phyloP scores from a whole-genome alignment of 2,113 vertebrate species.

The Dasyurus viverrinus region DNA sequence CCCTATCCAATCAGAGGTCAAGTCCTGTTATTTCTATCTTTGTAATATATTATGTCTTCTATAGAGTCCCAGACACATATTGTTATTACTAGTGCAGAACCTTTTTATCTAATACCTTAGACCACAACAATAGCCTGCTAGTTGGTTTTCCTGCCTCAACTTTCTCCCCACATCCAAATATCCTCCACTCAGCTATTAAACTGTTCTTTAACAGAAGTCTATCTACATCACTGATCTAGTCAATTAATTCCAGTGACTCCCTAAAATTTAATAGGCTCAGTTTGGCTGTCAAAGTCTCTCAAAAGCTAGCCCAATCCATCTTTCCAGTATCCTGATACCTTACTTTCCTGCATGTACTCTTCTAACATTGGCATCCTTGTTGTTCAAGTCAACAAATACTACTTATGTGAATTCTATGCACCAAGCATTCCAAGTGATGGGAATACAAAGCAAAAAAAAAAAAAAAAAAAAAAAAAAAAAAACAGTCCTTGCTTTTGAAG shows the following conservation, averaged over 20 bases:
- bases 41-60: background rate
- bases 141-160: background rate
- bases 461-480: background rate
- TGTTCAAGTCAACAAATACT: background rate
- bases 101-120: background rate
- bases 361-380: background rate
- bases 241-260: background rate
- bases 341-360: background rate
- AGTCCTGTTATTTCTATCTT: background rate
- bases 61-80: background rate
- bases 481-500: background rate
- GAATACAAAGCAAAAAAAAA: background rate
- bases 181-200: background rate
- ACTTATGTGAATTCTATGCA: background rate
- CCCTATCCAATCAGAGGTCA: background rate
- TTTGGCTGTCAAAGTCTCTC: background rate
- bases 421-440: background rate
- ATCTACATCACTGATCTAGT: background rate
- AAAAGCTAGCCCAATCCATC: background rate
- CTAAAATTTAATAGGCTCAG: background rate
- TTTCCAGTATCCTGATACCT: background rate
- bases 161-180: background rate
- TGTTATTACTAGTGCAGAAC: background rate
- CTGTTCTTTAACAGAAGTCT: background rate
- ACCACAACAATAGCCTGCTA: background rate